Evolutionary conservation across 2,113 vertebrate genomes (phyloP), one percentile per base, ranked within the genome.

Genomic region (Trachemys scripta): DNA sequence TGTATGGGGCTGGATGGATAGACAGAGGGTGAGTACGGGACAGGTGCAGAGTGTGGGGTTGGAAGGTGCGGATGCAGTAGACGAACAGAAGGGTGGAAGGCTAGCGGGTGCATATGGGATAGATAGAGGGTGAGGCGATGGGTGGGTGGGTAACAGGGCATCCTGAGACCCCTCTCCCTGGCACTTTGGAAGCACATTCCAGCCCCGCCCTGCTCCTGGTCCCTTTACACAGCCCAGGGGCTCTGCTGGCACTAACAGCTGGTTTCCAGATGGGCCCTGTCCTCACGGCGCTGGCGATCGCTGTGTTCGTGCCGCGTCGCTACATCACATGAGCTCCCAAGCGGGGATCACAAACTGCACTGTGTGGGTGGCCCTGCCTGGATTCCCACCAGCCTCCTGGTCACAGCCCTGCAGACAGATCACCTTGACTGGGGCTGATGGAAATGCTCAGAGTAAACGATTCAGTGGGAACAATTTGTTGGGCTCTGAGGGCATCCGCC

Each of bases 231-330:
- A 19, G 35, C 14, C 65, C 5, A 4, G 19, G n/a, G 19, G 8
- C n/a, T 72, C 65, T 72, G 65, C 65, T 22, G n/a, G 19, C n/a
- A 22, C n/a, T 9, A 20, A 72, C n/a, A 72, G n/a, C n/a, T 72
- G 4, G 8, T 72, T 72, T n/a, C 9, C 65, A 2, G 5, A 22
- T 2, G 2, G 65, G n/a, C 17, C 14, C 16, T 6, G 4, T n/a
- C 31, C 35, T 69, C 31, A 17, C 20, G 16, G 65, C 9, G 35
- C n/a, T 38, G n/a, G n/a, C 19, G 4, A 17, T 38, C 5, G 9
- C 19, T 20, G 35, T 20, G 31, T 72, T 72, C 8, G n/a, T 38
- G 35, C 65, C 5, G 1, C 17, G n/a, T 72, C 2, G 19, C 65
- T 38, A 72, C n/a, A 4, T 38, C 65, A 19, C 35, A n/a, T 20